phyloP scores from a whole-genome alignment of 2,888 invertebrate species.

The Salticus scenicus region DNA sequence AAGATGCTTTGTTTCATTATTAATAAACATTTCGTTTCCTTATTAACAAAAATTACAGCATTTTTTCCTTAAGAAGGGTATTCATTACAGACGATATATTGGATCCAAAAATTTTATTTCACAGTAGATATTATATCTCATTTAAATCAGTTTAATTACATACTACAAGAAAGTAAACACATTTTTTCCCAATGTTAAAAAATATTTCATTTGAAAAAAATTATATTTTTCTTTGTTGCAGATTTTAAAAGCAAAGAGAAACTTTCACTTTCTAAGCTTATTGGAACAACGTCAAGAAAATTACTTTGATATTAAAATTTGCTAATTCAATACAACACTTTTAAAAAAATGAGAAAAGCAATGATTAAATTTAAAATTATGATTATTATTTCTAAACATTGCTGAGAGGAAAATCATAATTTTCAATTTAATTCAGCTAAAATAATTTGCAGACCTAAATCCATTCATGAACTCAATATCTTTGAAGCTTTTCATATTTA shows the following conservation, averaged over 20 bases:
- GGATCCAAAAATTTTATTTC: slow-evolving; percentile 30
- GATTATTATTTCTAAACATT: too few relatives aligned
- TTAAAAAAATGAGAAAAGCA: not conserved
- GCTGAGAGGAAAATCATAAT: too few relatives aligned
- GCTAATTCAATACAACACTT: not conserved
- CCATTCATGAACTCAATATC: too few relatives aligned
- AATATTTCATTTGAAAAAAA: slow-evolving; percentile 24
- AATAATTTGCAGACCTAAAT: too few relatives aligned
- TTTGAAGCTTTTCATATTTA: too few relatives aligned
- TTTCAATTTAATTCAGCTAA: too few relatives aligned
- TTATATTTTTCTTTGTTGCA: not conserved
- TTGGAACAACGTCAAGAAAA: slow-evolving; percentile 4
- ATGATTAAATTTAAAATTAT: too few relatives aligned
- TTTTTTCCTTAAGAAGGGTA: slow-evolving; percentile 10
- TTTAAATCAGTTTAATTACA: too few relatives aligned
- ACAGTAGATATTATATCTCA: slow-evolving; percentile 29
- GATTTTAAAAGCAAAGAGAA: slow-evolving; percentile 15
- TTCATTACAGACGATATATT: slow-evolving; percentile 11
- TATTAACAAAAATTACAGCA: slow-evolving; percentile 7
- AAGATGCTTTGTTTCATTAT: too few relatives aligned
- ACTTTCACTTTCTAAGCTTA: slow-evolving; percentile 9
- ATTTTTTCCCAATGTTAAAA: slow-evolving; percentile 18
- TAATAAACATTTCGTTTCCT: slow-evolving; percentile 16
- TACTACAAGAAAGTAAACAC: slow-evolving; percentile 24
- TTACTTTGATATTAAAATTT: not conserved